Percentiles rank a stretch among this genome's conserved stretches.
phyloP scores from a whole-genome alignment of 1,140 invertebrate genomes.

The Leptopilina boulardi region DNA sequence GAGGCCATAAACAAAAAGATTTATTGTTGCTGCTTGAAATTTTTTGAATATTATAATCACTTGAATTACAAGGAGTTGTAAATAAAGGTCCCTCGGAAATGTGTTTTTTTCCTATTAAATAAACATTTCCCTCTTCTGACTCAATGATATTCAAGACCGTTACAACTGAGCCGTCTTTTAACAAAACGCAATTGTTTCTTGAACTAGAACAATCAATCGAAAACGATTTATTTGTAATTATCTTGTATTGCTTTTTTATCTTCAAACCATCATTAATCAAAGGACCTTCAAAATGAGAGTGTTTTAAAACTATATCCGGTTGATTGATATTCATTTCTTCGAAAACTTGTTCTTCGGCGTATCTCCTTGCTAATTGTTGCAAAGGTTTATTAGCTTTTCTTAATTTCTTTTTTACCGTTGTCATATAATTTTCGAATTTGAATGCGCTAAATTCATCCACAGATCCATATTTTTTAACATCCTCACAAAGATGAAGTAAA shows the following conservation, averaged over 20 bases:
- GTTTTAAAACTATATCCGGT: no score
- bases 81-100: background rate
- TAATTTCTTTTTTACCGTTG: slow-evolving; percentile 33
- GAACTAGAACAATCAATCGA: background rate
- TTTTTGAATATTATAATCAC: background rate
- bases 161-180: background rate
- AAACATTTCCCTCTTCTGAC: background rate
- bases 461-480: slow-evolving; percentile 37
- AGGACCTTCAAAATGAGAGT: no score
- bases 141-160: background rate
- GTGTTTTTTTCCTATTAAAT: background rate
- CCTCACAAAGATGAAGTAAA: slow-evolving; percentile 35
- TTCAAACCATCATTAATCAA: background rate
- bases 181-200: background rate
- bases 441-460: slow-evolving; percentile 37
- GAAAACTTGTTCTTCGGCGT: no score
- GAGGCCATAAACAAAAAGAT: background rate
- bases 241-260: background rate
- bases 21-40: background rate
- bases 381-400: slow-evolving; percentile 1
- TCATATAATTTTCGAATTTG: slow-evolving; percentile 41
- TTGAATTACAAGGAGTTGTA: background rate
- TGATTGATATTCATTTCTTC: no score
- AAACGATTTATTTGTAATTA: background rate
- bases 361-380: background rate